Percentiles rank a stretch among this genome's conserved stretches.
Conservation (phyloP, 1,140 invertebrate species). For the Eurytemora carolleeae region DNA sequence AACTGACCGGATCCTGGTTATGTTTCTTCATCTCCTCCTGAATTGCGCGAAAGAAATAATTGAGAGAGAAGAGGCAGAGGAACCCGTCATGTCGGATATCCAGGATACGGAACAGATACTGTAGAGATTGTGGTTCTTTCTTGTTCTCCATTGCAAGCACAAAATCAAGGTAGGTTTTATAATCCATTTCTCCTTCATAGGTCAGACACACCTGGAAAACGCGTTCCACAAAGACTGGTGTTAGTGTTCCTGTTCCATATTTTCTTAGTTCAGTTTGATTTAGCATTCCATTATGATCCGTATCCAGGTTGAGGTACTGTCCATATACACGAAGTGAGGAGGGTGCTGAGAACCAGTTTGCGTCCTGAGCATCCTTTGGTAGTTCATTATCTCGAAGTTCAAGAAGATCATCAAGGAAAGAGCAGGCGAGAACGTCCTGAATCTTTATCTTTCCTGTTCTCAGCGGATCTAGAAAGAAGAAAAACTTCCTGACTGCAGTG, state of each 20-base stretch:
- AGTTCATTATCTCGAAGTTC: constrained; percentile 68
- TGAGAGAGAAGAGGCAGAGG: constrained; percentile 67
- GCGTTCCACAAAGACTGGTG: constrained; percentile 67
- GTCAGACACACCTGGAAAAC: constrained; percentile 89
- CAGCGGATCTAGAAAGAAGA: constrained; percentile 81
- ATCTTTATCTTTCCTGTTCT: constrained; percentile 70
- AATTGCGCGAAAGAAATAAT: constrained; percentile 79
- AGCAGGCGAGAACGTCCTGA: constrained; percentile 68
- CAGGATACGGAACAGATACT: constrained; percentile 76
- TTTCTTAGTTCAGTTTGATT: constrained; percentile 62
- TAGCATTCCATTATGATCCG: constrained; percentile 87
- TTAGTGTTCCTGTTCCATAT: constrained; percentile 79
- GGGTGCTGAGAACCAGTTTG: constrained; percentile 85
- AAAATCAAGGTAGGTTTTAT: constrained; percentile 88
- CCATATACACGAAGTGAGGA: constrained; percentile 74
- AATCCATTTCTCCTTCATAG: constrained; percentile 92
- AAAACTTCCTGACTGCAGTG: constrained; percentile 79
- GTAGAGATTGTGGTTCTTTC: constrained; percentile 67
- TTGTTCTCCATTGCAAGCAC: constrained; percentile 80
- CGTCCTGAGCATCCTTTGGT: constrained; percentile 55
- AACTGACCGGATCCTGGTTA: constrained; percentile 62
- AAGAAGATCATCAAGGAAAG: constrained; percentile 73
- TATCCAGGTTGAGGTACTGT: constrained; percentile 67
- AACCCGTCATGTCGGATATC: constrained; percentile 74
- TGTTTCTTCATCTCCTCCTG: constrained; percentile 67